phyloP scores from a whole-genome alignment of 2,888 invertebrate species.

The Caenorhabditis sp. region DNA sequence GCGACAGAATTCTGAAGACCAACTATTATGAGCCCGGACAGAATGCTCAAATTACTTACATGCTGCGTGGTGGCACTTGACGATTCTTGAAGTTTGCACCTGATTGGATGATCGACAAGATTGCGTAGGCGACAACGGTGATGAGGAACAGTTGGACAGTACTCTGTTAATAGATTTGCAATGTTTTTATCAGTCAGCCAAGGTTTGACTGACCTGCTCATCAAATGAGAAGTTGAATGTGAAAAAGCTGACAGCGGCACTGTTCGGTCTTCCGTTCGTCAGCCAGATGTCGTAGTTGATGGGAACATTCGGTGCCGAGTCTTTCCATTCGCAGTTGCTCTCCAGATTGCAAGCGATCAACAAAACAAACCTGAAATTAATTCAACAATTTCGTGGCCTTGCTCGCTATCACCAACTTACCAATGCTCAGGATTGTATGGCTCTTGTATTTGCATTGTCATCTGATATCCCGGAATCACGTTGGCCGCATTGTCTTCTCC shows the following conservation, averaged over 20 bases:
- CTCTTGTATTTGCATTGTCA: constrained; percentile 93
- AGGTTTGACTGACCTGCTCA: constrained; percentile 82
- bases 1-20: constrained; percentile 51
- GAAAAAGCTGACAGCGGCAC: constrained; percentile 86
- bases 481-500: constrained; percentile 89
- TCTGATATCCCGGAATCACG: constrained; percentile 91
- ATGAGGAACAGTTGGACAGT: constrained; percentile 90
- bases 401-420: constrained; percentile 40
- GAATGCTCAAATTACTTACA: constrained; percentile 12
- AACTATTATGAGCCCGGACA: no score
- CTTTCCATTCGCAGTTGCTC: constrained; percentile 88
- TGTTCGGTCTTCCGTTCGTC: constrained; percentile 95
- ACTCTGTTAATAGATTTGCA: constrained; percentile 80
- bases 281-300: constrained; percentile 93
- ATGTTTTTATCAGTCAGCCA: no score
- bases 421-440: constrained; percentile 89
- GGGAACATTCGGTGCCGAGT: constrained; percentile 74
- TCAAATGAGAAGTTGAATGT: constrained; percentile 97
- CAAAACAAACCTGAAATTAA: constrained; percentile 85
- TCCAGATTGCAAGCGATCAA: constrained; percentile 90
- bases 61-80: constrained; percentile 48
- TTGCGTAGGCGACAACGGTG: constrained; percentile 61
- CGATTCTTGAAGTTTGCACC: constrained; percentile 57
- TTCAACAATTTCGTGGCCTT: neutral
- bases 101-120: constrained; percentile 57